phyloP scores from a whole-genome alignment of 92 coral and sea anemone genomes.

The Parazoanthus swiftii region DNA sequence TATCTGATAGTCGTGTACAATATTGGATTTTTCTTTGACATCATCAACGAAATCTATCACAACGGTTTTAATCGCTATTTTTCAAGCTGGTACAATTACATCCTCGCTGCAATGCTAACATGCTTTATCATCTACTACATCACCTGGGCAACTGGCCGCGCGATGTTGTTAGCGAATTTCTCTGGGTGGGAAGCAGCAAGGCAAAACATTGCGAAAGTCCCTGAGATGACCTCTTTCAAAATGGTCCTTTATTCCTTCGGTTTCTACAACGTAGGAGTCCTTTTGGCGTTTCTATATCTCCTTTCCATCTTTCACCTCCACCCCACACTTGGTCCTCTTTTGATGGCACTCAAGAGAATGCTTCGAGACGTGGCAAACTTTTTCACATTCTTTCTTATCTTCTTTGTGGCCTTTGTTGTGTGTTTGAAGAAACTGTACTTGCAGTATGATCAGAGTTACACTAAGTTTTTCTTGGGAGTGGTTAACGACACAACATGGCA shows the following conservation, averaged over 20 bases:
- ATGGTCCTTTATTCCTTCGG: too few species aligned
- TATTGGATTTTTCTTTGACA: conserved; percentile 26
- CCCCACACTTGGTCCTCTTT: conserved; percentile 37
- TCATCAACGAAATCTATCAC: conserved; percentile 36
- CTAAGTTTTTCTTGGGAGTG: background rate
- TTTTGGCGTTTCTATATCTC: background rate
- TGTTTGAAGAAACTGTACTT: conserved; percentile 40
- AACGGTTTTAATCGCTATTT: conserved; percentile 37
- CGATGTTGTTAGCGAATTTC: background rate
- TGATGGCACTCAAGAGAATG: conserved; percentile 41
- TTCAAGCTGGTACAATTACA: conserved; percentile 41
- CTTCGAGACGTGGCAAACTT: conserved; percentile 37
- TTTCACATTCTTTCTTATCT: conserved; percentile 30
- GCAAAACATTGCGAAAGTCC: background rate
- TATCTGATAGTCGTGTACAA: background rate
- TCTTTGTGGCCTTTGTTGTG: conserved; percentile 49
- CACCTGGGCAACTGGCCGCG: conserved; percentile 38
- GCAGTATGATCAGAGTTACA: conserved; percentile 31
- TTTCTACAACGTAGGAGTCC: too few species aligned
- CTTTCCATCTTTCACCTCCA: conserved; percentile 27
- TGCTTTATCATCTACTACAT: conserved; percentile 32
- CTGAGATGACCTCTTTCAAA: too few species aligned
- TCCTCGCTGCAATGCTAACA: conserved; percentile 38
- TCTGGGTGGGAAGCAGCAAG: background rate
- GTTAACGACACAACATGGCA: too few species aligned